Evolutionary conservation across 2,113 vertebrate genomes (phyloP).

Genomic region (Lepus americanus): DNA sequence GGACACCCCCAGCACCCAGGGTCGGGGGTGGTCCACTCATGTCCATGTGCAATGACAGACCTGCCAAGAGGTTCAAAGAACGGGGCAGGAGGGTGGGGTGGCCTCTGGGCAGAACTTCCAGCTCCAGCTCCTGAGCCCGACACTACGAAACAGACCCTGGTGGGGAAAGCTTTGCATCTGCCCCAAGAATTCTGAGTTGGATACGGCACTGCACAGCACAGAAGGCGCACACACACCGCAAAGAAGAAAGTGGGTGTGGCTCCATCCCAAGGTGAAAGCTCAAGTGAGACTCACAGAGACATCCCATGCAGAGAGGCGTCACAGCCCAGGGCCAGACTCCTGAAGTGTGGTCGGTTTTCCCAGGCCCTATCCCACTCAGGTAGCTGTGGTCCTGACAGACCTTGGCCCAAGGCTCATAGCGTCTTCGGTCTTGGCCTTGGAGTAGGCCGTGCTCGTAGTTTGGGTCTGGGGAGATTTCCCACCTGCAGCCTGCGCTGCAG

Average conservation of each 20-base stretch:
- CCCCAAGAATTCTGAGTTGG: neutral
- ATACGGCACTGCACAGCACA: neutral
- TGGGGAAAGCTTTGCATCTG: neutral
- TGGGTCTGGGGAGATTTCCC: neutral
- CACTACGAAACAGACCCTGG: neutral
- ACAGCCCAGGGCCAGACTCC: neutral
- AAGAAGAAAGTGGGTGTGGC: neutral
- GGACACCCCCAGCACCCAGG: neutral
- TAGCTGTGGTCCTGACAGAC: neutral
- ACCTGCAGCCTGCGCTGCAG: neutral
- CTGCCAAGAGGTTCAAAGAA: neutral
- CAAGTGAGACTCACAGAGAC: neutral
- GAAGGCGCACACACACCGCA: neutral
- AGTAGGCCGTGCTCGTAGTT: neutral
- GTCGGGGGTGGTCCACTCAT: too few relatives aligned
- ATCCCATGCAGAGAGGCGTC: neutral
- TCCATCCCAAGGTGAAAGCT: neutral
- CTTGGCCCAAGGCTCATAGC: neutral
- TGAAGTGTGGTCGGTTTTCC: neutral
- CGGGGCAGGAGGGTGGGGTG: too few relatives aligned
- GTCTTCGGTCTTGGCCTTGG: neutral
- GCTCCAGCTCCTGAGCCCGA: neutral
- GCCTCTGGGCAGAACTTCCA: neutral
- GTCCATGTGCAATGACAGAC: neutral
- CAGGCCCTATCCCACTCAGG: neutral